phyloP scores from a whole-genome alignment of 1,140 invertebrate genomes.

The Palaemon carinicauda region DNA sequence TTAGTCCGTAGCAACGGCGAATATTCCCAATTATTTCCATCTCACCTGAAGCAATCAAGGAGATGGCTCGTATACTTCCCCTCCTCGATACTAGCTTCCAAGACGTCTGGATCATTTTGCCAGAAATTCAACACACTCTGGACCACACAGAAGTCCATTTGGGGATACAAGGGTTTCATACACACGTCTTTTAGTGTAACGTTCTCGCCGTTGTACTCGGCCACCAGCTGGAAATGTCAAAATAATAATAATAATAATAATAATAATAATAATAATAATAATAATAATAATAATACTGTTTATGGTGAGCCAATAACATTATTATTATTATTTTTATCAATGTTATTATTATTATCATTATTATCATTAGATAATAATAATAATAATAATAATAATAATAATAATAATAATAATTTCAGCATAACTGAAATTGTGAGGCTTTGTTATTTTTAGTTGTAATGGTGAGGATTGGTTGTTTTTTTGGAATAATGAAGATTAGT shows the following conservation, averaged over 20 bases:
- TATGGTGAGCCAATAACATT: no score
- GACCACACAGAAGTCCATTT: constrained; percentile 79
- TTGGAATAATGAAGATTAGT: no score
- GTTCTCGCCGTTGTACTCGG: constrained; percentile 64
- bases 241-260: neutral
- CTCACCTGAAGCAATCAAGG: constrained; percentile 42
- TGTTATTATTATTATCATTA: no score
- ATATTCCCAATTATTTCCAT: no score
- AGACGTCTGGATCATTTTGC: constrained; percentile 70
- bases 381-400: no score
- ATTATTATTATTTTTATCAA: no score
- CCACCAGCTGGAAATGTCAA: constrained; percentile 46
- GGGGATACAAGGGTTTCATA: constrained; percentile 79
- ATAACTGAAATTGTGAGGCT: no score
- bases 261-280: neutral
- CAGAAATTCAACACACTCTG: constrained; percentile 92
- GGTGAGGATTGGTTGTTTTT: no score
- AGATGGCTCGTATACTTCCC: neutral
- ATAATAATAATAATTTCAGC: neutral
- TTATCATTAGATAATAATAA: no score
- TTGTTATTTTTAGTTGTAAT: no score
- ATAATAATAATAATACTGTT: neutral
- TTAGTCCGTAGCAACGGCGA: neutral
- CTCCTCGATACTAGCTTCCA: neutral
- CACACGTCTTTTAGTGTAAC: constrained; percentile 84